phyloP scores from a whole-genome alignment of 1,140 invertebrate species.

The Temnothorax longispinosus region DNA sequence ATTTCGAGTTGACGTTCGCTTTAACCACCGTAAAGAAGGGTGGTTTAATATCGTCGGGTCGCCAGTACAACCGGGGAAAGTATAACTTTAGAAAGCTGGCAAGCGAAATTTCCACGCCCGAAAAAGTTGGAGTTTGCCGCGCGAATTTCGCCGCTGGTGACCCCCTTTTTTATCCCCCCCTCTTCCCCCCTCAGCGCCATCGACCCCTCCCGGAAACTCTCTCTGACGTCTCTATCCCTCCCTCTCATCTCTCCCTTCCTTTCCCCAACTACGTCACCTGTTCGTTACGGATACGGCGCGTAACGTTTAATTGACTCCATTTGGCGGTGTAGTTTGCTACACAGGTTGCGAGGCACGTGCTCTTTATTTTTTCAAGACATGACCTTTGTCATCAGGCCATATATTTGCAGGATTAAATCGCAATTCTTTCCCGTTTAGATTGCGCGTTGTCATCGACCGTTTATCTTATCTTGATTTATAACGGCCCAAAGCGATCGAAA shows the following conservation, averaged over 20 bases:
- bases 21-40: slow-evolving; percentile 51
- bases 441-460: slow-evolving; percentile 39
- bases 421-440: slow-evolving; percentile 37
- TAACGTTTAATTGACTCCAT: slow-evolving; percentile 56
- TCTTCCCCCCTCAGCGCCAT: not conserved
- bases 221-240: slow-evolving; percentile 34
- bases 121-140: slow-evolving; percentile 47
- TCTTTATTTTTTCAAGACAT: slow-evolving; percentile 47
- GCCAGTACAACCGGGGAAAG: not conserved
- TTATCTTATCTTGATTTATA: slow-evolving; percentile 56
- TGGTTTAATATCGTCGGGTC: slow-evolving; percentile 66
- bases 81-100: slow-evolving; percentile 56
- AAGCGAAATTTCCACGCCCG: slow-evolving; percentile 67
- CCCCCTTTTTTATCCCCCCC: slow-evolving; percentile 6
- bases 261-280: slow-evolving; percentile 38
- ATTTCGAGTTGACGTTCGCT: slow-evolving; percentile 70
- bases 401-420: slow-evolving; percentile 43
- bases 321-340: slow-evolving; percentile 9
- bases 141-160: slow-evolving; percentile 32
- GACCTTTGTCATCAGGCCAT: slow-evolving; percentile 14
- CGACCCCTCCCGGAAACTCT: slow-evolving; percentile 39
- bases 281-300: slow-evolving; percentile 24
- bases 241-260: not conserved
- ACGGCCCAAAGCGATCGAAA: not conserved
- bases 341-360: not conserved